Percentiles rank a stretch among this genome's conserved stretches.
Evolutionary conservation across 2,113 vertebrate genomes (phyloP).

Genomic region (rat (Rattus norvegicus)): GRCr8 NC_086029.1:15599001-15599500

Average conservation of each 20-base stretch:
- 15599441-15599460: background rate
- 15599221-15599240: background rate
- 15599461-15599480: background rate
- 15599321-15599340: background rate
- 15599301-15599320: background rate
- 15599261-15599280: background rate
- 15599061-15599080: background rate
- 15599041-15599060: background rate
- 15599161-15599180: background rate
- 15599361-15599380: background rate
- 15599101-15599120: too few relatives aligned
- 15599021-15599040: background rate
- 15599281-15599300: background rate
- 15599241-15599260: background rate
- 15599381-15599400: background rate
- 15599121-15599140: background rate
- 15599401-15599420: background rate
- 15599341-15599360: background rate
- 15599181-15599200: background rate
- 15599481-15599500: background rate
- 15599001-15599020: background rate
- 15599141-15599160: background rate
- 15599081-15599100: rapidly evolving
- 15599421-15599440: background rate
- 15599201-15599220: background rate